Evolutionary conservation across 2,888 invertebrate genomes (phyloP), one percentile per base, ranked within the genome.

Genomic region (Chironomus riparius): DNA sequence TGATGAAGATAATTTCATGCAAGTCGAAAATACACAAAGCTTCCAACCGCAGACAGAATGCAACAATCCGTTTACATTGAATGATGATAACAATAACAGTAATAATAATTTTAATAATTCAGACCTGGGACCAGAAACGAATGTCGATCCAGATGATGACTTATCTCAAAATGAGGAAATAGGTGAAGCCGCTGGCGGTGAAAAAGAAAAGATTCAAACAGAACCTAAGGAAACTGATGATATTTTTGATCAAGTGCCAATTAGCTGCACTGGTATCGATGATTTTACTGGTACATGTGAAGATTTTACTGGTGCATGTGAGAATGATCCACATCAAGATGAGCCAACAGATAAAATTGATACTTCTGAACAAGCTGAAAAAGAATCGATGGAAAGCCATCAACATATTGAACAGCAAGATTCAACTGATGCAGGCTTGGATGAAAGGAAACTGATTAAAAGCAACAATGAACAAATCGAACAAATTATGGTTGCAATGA

Each of bases 101-200:
- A 70, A 75, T 62, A 3, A 77, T 56, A 88, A 88, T 79, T 88
- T 88, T 2, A 62, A 89, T 79, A 88, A 88, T 79, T 88, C 88
- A 77, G 90, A 92, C 82, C 86, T 91, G 78, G 92, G 92, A 3
- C 91, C 91, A 0, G 92, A 92, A 85, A 91, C 91, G 0, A 90
- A 91, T 78, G 91, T 92, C 10, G 92, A 92, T 82, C 87, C 88
- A 77, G 85, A 84, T 3, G 83, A 84, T 47, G 71, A 80, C 76
- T 82, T 84, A 21, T 82, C 83, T 48, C 79, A 79, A 73, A 80
- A 82, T 77, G 82, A 81, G 15, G 81, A 82, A 22, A 79, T 81
- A 18, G 82, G 82, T 75, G 80, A 80, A n/a, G 18, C 15, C 18
- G 56, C 56, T 65, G 80, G 82, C 70, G 80, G 82, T 62, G 83